Percentiles rank a stretch among this genome's conserved stretches.
These are phyloP conservation scores for Cynopterus sphinx DNA, from an alignment of 2,797 vertebrate genomes.

Conservation along the genomic window DNA sequence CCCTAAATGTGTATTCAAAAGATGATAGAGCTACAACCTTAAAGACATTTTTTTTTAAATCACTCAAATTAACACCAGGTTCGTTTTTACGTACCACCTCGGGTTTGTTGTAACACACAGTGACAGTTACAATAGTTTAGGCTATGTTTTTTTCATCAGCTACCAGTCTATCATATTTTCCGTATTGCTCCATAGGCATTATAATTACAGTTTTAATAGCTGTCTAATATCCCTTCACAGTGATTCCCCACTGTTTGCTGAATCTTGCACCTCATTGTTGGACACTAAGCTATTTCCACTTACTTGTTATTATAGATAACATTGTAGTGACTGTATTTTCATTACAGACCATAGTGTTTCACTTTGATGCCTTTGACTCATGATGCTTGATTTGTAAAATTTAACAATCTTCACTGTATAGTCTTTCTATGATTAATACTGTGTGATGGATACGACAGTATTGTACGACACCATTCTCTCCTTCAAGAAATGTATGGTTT, in stretches of 20 bases:
- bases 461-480: neutral
- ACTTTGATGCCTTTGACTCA: neutral
- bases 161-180: neutral
- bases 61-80: neutral
- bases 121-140: neutral
- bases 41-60: neutral
- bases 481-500: neutral
- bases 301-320: constrained; percentile 23
- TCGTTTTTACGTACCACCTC: neutral
- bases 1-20: constrained; percentile 19
- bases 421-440: neutral
- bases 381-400: neutral
- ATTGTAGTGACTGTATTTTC: constrained; percentile 10
- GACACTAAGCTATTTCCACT: neutral
- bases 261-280: neutral
- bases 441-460: neutral
- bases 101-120: neutral
- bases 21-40: neutral
- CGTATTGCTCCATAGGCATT: neutral
- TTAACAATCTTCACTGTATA: neutral
- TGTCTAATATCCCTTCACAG: neutral
- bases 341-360: neutral
- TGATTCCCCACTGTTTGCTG: neutral
- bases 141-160: neutral
- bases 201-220: constrained; percentile 42